Evolutionary conservation across 2,113 vertebrate genomes (phyloP).

Genomic region (Plectropomus leopardus): DNA sequence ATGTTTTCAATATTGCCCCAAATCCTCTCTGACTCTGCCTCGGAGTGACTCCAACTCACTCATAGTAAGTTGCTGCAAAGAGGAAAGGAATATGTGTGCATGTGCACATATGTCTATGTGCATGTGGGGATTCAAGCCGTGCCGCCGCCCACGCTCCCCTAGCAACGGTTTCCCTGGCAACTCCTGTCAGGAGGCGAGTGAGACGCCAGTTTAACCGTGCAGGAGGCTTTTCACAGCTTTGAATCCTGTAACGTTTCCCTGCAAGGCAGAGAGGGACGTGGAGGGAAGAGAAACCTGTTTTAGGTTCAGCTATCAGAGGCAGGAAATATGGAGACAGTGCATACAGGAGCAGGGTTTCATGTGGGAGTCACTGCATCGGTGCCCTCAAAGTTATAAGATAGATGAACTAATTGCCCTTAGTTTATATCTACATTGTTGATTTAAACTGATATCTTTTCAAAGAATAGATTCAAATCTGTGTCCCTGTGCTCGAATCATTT

Average conservation of each 20-base stretch:
- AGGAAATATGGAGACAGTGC: not conserved
- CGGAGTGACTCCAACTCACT: conserved; percentile 24
- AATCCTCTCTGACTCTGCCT: conserved; percentile 15
- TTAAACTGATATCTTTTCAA: not conserved
- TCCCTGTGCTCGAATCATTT: no score
- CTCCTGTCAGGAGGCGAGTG: conserved; percentile 71
- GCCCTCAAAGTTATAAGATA: conserved; percentile 4
- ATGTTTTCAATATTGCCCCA: conserved; percentile 21
- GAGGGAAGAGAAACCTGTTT: conserved; percentile 17
- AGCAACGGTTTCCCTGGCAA: conserved; percentile 85
- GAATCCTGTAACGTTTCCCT: conserved; percentile 53
- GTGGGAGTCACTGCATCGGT: not conserved
- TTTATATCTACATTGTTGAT: not conserved
- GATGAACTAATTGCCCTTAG: not conserved
- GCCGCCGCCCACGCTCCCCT: conserved; percentile 72
- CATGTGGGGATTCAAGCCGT: conserved; percentile 52
- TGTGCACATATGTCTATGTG: not conserved
- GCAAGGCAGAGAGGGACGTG: conserved; percentile 22
- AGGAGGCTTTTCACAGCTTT: conserved; percentile 69
- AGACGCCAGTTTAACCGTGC: conserved; percentile 71
- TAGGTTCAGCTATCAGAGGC: conserved; percentile 19
- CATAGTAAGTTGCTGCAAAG: conserved; percentile 59
- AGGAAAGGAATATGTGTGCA: conserved; percentile 12
- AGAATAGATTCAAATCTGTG: no score
- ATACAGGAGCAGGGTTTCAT: not conserved